Base-by-base conservation (phyloP, 1,140 invertebrate genomes). In the Hycleus phaleratus region DNA sequence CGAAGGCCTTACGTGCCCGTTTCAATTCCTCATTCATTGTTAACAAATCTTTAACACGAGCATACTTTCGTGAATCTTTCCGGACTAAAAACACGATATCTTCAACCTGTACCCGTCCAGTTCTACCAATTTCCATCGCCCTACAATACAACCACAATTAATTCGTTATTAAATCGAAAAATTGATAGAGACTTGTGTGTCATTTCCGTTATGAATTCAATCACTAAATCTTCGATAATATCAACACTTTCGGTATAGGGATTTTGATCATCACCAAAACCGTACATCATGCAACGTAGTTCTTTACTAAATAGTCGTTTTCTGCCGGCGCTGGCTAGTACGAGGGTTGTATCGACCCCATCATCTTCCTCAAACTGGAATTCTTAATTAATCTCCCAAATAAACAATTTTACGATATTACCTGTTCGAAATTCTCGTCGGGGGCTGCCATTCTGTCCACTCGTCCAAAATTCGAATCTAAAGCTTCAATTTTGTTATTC, bases 21-120 rank as follows among this genome's bases (percentile, higher is more conserved):
- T 98, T 97, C 24, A 99, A 77, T 78, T 99, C 97, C 79, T 99
- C 96, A 77, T 97, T 98, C 95, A 99, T 98, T 46, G 91, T 95
- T 2, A 99, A 77, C 4, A 99, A 77, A 75, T 99, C 96, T 78
- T 95, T 95, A 0, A 99, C 95, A 68, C 97, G 80, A n/a, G 95
- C 94, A 79, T 96, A 98, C 75, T 98, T 99, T 63, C 95, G 82
- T 38, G 84, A 80, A 79, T 99, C 97, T 79, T 98, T 97, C 26
- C 96, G 82, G n/a, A 99, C 95, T 64, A 99, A 79, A 77, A 96
- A 98, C 65, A 98, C 91, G 49, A 99, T 95, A 76, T 99, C 96
- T 78, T 99, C 96, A 3, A 98, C 95, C 78, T 94, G 90, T 25
- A 99, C 93, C 68, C 93, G 77, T 3, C 95, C 96, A 40, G 90